Percentiles rank a stretch among this genome's conserved stretches.
phyloP scores from a whole-genome alignment of 2,888 invertebrate species.

The Peribatodes rhomboidaria region DNA sequence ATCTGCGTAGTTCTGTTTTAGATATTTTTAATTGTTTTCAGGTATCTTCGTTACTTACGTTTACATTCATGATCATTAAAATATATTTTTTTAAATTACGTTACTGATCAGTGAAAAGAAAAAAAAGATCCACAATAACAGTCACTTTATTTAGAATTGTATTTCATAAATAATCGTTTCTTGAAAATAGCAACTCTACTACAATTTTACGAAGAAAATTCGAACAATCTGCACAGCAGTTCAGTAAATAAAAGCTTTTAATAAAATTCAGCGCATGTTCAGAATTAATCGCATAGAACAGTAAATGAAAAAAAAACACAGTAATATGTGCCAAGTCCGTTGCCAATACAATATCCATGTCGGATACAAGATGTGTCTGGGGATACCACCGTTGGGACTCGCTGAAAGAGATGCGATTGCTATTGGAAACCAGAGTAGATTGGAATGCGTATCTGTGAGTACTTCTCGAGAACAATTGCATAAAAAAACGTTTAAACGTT shows the following conservation, averaged over 20 bases:
- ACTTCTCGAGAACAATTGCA: no score
- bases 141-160: no score
- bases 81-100: no score
- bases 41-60: background rate
- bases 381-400: conserved; percentile 20
- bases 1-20: background rate
- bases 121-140: no score
- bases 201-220: background rate
- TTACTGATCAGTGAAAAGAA: no score
- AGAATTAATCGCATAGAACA: conserved; percentile 25
- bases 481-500: no score
- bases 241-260: conserved; percentile 13
- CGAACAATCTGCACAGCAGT: conserved; percentile 9
- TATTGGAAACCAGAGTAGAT: conserved; percentile 19
- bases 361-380: conserved; percentile 29
- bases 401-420: conserved; percentile 15
- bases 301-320: conserved; percentile 13
- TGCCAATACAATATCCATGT: conserved; percentile 33
- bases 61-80: no score
- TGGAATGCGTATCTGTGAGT: conserved; percentile 2
- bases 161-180: background rate
- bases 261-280: conserved; percentile 20
- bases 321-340: conserved; percentile 17
- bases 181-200: background rate
- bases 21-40: background rate